Evolutionary conservation across 2,888 invertebrate species (phyloP).

Genomic region (Lepetodrilus schrolli): DNA sequence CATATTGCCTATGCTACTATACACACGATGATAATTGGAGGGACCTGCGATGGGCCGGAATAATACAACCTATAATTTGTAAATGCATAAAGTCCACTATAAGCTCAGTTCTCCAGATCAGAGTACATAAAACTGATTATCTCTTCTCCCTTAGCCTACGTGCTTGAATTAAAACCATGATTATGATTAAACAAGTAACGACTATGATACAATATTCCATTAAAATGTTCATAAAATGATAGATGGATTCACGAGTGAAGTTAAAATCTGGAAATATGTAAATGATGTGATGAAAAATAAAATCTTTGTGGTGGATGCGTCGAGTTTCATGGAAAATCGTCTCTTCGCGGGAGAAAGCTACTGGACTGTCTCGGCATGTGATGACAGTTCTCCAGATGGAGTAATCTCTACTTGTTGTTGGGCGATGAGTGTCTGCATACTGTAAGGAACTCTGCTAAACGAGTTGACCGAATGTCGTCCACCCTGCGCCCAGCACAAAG

Average conservation of each 20-base stretch:
- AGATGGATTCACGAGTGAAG: neutral
- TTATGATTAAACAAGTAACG: too few species aligned
- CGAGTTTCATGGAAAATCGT: neutral
- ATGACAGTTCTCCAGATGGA: neutral
- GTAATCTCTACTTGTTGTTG: slow-evolving; percentile 3
- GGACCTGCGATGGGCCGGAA: too few species aligned
- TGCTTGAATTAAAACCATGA: neutral
- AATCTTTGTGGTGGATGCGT: slow-evolving; percentile 4
- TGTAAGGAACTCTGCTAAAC: too few species aligned
- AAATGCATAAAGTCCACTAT: neutral
- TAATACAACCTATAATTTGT: too few species aligned
- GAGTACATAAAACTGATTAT: neutral
- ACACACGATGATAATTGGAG: too few species aligned
- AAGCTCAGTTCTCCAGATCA: neutral
- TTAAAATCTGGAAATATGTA: slow-evolving; percentile 17
- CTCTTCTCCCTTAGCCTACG: neutral
- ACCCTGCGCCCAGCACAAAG: too few species aligned
- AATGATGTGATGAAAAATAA: slow-evolving; percentile 25
- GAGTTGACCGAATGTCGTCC: too few species aligned
- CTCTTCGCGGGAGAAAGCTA: neutral
- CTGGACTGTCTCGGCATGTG: neutral
- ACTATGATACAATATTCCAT: slow-evolving; percentile 8
- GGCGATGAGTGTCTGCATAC: neutral
- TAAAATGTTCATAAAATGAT: neutral
- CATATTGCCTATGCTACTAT: too few species aligned